Evolutionary conservation across 2,797 vertebrate genomes (phyloP).

Genomic region (Anisognathus igniventris): DNA sequence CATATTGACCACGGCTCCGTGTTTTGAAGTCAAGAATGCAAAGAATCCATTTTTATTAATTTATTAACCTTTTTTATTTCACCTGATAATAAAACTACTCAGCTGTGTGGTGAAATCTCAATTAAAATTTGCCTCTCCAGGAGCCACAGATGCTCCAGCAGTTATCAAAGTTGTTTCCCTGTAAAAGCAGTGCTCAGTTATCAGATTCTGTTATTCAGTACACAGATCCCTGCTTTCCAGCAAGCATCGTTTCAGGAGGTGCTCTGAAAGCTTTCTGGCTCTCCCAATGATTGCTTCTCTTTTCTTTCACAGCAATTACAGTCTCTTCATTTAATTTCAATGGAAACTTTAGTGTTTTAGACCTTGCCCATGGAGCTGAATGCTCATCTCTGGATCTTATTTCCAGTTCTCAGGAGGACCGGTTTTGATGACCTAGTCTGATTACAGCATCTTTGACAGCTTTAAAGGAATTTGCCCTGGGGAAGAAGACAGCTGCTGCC

Average conservation of each 20-base stretch:
- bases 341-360: constrained; percentile 70
- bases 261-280: constrained; percentile 17
- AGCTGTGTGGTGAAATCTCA: not conserved
- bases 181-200: constrained; percentile 25
- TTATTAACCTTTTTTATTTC: constrained; percentile 48
- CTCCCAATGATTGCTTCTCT: constrained; percentile 17
- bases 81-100: constrained; percentile 47
- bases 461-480: constrained; percentile 81
- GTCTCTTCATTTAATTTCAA: constrained; percentile 64
- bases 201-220: not conserved
- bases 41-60: constrained; percentile 35
- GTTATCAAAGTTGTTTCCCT: not conserved
- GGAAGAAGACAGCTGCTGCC: constrained; percentile 75
- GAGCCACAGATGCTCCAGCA: not conserved
- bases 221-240: constrained; percentile 24
- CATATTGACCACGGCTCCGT: not conserved
- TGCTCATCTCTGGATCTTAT: constrained; percentile 69
- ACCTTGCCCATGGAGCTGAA: constrained; percentile 60
- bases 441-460: constrained; percentile 83
- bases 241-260: not conserved
- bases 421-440: constrained; percentile 71
- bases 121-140: constrained; percentile 33
- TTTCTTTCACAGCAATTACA: constrained; percentile 57
- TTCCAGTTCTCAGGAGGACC: constrained; percentile 56
- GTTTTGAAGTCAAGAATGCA: constrained; percentile 18